phyloP scores from a whole-genome alignment of 2,888 invertebrate genomes.

The Drosophila algonquin region DNA sequence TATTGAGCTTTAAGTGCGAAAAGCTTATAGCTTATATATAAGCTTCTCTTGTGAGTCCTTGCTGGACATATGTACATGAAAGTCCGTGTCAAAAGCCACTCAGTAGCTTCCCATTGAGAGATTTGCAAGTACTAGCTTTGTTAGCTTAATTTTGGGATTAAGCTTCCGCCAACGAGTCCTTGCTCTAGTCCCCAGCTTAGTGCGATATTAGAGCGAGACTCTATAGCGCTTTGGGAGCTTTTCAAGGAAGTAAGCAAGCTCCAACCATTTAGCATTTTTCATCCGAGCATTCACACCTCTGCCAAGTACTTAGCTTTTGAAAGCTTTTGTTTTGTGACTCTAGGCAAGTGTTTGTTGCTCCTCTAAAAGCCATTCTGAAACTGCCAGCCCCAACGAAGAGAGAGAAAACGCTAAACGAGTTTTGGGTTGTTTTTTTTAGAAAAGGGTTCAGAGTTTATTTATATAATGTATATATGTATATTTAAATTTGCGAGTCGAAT shows the following conservation, averaged over 20 bases:
- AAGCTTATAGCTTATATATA: background rate
- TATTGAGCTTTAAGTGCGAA: background rate
- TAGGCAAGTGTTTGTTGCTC: background rate
- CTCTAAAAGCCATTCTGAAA: background rate
- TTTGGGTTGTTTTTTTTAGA: constrained; percentile 24
- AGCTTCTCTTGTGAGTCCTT: background rate
- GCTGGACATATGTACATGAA: background rate
- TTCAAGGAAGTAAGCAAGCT: background rate
- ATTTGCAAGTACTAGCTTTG: too few relatives aligned
- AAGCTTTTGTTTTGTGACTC: background rate
- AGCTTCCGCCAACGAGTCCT: background rate
- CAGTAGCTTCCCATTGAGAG: background rate
- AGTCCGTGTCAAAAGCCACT: background rate
- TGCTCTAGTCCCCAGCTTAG: background rate
- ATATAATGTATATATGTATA: constrained; percentile 11
- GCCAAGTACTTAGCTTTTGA: too few relatives aligned
- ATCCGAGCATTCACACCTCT: background rate
- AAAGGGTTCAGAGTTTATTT: constrained; percentile 36
- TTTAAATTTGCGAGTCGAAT: constrained; percentile 20
- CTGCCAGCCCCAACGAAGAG: background rate
- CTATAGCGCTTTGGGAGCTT: background rate
- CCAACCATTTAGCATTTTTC: background rate
- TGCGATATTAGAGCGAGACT: background rate
- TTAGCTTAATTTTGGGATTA: background rate
- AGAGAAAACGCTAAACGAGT: background rate